Conservation (phyloP, 2,888 invertebrate genomes). For the Eremobia ochroleuca region DNA sequence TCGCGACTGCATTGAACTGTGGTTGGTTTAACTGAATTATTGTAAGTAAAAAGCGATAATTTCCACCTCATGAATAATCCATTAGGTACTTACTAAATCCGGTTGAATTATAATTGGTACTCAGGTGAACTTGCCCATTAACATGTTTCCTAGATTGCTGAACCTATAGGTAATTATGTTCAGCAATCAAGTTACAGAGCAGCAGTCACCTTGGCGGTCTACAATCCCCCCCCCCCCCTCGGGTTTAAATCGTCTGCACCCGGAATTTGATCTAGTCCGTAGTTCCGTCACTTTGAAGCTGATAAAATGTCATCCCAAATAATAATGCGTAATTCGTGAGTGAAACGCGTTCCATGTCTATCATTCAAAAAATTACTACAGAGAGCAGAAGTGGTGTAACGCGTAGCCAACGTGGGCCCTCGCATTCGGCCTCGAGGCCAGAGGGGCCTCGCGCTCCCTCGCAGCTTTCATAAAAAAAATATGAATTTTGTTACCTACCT, state of each 20-base stretch:
- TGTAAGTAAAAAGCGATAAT: not conserved
- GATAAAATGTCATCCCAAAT: not conserved
- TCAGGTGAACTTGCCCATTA: not conserved
- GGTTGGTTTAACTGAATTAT: not conserved
- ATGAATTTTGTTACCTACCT: not conserved
- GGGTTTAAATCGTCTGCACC: not conserved
- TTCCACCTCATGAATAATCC: not conserved
- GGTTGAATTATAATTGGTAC: not conserved
- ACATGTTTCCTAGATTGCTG: constrained; percentile 5
- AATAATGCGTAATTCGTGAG: not conserved
- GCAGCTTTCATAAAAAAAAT: not conserved
- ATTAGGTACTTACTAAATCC: not conserved
- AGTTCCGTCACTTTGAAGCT: not conserved
- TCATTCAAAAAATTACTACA: not conserved
- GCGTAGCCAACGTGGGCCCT: not conserved
- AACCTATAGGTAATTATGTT: not conserved
- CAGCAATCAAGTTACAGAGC: not conserved
- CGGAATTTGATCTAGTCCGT: not conserved
- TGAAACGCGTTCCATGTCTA: not conserved
- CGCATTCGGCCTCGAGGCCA: not conserved
- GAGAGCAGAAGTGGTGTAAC: not conserved
- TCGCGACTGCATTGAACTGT: not conserved
- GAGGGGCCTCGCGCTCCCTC: not conserved
- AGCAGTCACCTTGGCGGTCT: not conserved
- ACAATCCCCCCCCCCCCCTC: constrained; percentile 4